A percentile compares a stretch with the other conserved stretches of the same genome.
These are phyloP conservation scores for Xestoiulus laeticollis DNA, from an alignment of 2,888 invertebrate genomes.

Conservation along the genomic window DNA sequence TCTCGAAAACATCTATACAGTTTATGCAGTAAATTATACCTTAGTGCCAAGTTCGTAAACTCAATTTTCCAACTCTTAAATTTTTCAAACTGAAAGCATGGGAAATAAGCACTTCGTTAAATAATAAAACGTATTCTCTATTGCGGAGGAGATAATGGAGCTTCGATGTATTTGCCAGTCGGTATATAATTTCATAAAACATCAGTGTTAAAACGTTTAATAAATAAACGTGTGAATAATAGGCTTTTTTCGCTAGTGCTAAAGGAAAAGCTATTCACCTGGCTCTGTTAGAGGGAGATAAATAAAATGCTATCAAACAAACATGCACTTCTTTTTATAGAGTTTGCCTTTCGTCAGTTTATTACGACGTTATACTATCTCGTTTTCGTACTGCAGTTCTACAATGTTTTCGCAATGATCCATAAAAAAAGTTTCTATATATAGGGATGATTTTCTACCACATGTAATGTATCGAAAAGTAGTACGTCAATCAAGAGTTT, in stretches of 20 bases:
- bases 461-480: background rate
- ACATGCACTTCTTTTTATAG: conserved; percentile 31
- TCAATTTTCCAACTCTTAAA: background rate
- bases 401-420: conserved; percentile 3
- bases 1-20: background rate
- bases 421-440: background rate
- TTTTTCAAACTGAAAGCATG: background rate
- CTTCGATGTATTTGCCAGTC: background rate
- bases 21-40: conserved; percentile 29
- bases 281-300: conserved; percentile 15
- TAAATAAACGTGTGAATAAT: background rate
- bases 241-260: background rate
- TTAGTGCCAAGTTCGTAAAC: background rate
- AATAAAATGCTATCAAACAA: conserved; percentile 30
- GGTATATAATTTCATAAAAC: background rate
- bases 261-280: conserved; percentile 30
- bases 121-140: background rate
- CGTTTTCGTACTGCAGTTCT: conserved; percentile 5
- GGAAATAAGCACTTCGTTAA: conserved; percentile 12
- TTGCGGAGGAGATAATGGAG: background rate
- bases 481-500: background rate
- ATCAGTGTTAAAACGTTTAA: background rate
- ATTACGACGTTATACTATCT: background rate
- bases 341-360: background rate
- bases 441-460: background rate